Evolutionary conservation across 2,797 vertebrate species (phyloP).

Genomic region (Psittacula echo): DNA sequence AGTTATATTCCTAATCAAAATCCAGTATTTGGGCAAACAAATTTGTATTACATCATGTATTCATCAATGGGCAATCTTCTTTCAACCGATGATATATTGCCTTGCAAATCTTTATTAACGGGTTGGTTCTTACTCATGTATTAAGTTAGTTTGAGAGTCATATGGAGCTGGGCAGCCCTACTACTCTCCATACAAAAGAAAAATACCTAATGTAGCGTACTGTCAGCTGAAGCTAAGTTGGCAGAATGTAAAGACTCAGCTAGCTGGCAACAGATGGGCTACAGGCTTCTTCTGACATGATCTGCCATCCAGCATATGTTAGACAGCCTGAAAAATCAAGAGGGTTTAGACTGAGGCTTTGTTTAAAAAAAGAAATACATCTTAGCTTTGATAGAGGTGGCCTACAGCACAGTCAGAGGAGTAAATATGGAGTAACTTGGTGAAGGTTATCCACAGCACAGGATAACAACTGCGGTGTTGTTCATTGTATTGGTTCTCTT

Average conservation of each 20-base stretch:
- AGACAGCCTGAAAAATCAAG: conserved; percentile 58
- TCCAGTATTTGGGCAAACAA: background rate
- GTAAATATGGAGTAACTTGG: background rate
- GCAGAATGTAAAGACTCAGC: conserved; percentile 59
- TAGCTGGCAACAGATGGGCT: conserved; percentile 64
- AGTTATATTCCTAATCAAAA: background rate
- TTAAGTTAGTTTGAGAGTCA: background rate
- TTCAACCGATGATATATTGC: background rate
- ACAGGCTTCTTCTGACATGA: conserved; percentile 68
- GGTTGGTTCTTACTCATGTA: background rate
- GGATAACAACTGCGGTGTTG: rapidly evolving
- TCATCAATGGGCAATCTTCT: background rate
- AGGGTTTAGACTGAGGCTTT: conserved; percentile 49
- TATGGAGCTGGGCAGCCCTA: background rate
- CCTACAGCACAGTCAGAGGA: background rate
- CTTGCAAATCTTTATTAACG: background rate
- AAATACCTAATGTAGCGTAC: conserved; percentile 10
- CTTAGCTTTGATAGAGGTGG: conserved; percentile 9
- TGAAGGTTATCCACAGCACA: background rate
- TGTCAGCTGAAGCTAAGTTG: conserved; percentile 63
- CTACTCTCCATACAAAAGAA: background rate
- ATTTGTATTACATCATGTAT: background rate
- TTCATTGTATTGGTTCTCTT: background rate
- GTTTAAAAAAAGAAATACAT: conserved; percentile 30
- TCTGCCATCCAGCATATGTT: conserved; percentile 69